Evolutionary conservation across 2,888 invertebrate species (phyloP).

Genomic region (Athripsodes cinereus): DNA sequence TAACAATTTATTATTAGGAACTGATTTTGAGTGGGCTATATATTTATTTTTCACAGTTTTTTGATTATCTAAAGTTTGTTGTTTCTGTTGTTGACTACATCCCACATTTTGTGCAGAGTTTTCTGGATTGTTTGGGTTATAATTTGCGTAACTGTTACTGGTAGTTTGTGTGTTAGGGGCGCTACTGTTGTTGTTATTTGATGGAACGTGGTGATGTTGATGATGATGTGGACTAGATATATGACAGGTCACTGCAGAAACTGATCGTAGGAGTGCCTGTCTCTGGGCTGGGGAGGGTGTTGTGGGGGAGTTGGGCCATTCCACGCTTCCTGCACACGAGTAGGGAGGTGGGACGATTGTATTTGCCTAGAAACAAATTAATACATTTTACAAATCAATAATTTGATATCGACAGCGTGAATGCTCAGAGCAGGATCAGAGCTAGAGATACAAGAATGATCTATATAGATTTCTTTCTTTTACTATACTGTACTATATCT

Average conservation of each 20-base stretch:
- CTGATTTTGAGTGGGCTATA: conserved; percentile 14
- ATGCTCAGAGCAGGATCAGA: no score
- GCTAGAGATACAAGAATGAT: no score
- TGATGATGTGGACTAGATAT: conserved; percentile 27
- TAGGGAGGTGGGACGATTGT: conserved; percentile 79
- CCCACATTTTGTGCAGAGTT: not conserved
- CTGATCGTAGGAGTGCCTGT: conserved; percentile 48
- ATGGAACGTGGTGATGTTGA: not conserved
- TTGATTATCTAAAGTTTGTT: conserved; percentile 1
- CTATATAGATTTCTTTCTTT: no score
- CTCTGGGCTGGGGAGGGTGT: conserved; percentile 36
- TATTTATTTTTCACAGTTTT: not conserved
- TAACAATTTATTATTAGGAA: conserved; percentile 14
- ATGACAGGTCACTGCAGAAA: conserved; percentile 52
- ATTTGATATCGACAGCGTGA: no score
- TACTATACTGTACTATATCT: no score
- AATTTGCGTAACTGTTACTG: not conserved
- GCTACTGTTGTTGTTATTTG: conserved; percentile 6
- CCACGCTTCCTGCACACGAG: conserved; percentile 71
- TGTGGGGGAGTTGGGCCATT: conserved; percentile 51
- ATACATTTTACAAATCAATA: no score
- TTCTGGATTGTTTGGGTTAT: not conserved
- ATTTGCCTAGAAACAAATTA: conserved; percentile 55
- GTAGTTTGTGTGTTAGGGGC: conserved; percentile 30
- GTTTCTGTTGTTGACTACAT: not conserved